These are phyloP conservation scores for Pterobdella sp. DNA, from an alignment of 2,888 invertebrate species.

Conservation along the genomic window DNA sequence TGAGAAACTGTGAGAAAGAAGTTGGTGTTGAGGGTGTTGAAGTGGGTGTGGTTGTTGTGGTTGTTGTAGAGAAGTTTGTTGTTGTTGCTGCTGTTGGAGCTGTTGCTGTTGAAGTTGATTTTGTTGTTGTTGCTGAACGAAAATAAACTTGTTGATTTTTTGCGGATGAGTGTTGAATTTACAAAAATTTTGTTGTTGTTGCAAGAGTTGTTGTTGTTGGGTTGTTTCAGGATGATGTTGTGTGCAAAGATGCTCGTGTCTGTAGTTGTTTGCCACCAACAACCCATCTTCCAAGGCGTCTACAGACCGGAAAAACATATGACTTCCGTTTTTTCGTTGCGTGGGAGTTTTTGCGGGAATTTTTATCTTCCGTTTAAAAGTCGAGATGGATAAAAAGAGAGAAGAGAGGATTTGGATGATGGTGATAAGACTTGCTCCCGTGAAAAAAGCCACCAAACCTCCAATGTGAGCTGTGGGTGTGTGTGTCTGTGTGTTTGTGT, in stretches of 20 bases:
- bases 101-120: not conserved
- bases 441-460: conserved; percentile 33
- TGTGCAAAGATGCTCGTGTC: not conserved
- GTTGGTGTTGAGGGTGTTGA: not conserved
- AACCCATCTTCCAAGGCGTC: not conserved
- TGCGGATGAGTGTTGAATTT: not conserved
- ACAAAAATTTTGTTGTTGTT: not conserved
- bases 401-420: conserved; percentile 27
- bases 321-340: not conserved
- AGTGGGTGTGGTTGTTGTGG: not conserved
- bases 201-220: not conserved
- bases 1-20: not conserved
- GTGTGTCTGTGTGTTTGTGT: too few relatives aligned
- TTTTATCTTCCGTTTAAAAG: not conserved
- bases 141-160: not conserved
- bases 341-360: not conserved
- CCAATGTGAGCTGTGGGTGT: conserved; percentile 30
- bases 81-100: not conserved
- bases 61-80: not conserved
- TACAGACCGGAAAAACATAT: not conserved
- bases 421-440: conserved; percentile 34
- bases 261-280: not conserved
- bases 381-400: not conserved
- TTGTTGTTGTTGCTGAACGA: too few relatives aligned
- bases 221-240: not conserved